phyloP scores from a whole-genome alignment of 2,888 invertebrate species.

The Scaptomyza caliginosa region DNA sequence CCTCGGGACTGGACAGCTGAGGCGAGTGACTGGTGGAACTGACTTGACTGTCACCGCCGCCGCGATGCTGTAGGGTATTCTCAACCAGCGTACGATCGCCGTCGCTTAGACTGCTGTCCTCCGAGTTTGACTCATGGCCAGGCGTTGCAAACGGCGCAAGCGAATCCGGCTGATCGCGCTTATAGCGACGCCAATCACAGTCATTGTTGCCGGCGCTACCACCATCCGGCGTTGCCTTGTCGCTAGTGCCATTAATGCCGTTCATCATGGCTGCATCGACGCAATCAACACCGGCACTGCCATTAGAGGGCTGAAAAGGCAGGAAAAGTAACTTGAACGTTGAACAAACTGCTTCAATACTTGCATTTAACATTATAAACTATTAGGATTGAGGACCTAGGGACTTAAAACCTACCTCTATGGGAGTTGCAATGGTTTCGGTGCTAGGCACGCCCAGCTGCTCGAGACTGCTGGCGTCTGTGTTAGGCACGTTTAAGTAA shows the following conservation, averaged over 20 bases:
- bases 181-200: slow-evolving; percentile 68
- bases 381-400: neutral
- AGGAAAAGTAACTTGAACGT: slow-evolving; percentile 27
- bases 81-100: slow-evolving; percentile 87
- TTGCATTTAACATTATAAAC: slow-evolving; percentile 13
- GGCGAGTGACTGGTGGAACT: slow-evolving; percentile 84
- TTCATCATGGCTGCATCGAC: slow-evolving; percentile 82
- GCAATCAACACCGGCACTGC: slow-evolving; percentile 78
- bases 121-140: slow-evolving; percentile 88
- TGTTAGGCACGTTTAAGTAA: slow-evolving; percentile 87
- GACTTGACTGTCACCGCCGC: slow-evolving; percentile 81
- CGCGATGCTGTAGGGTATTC: slow-evolving; percentile 73
- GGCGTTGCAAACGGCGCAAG: slow-evolving; percentile 81
- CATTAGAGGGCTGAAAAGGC: slow-evolving; percentile 47
- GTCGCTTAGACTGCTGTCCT: slow-evolving; percentile 91
- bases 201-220: slow-evolving; percentile 37
- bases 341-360: slow-evolving; percentile 19
- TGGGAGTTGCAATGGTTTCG: slow-evolving; percentile 56
- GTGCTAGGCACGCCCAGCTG: slow-evolving; percentile 85
- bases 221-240: slow-evolving; percentile 24
- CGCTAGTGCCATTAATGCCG: slow-evolving; percentile 35
- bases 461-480: slow-evolving; percentile 85
- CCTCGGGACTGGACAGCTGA: slow-evolving; percentile 83
- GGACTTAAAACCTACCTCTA: slow-evolving; percentile 47
- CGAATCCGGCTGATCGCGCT: slow-evolving; percentile 55